phyloP scores from a whole-genome alignment of 2,888 invertebrate genomes.

The Oxystoma pomonae region DNA sequence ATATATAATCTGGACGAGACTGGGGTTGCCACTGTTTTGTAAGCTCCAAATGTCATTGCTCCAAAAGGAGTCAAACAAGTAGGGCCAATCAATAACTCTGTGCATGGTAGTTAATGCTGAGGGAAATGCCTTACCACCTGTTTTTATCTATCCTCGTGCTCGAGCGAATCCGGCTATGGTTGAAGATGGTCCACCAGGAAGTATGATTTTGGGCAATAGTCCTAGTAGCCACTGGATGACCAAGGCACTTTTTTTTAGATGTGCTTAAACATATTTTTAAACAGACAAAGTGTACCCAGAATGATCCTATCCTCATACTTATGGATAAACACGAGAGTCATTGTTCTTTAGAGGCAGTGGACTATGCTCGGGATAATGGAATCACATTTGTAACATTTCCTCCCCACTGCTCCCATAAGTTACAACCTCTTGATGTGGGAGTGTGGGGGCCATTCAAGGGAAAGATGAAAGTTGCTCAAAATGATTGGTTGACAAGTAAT shows the following conservation, averaged over 20 bases:
- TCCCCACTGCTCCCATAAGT: too few relatives aligned
- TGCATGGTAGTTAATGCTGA: neutral
- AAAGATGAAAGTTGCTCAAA: neutral
- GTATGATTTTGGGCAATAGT: neutral
- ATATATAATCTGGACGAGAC: neutral
- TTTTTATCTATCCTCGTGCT: neutral
- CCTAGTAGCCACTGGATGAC: neutral
- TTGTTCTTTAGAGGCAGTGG: neutral
- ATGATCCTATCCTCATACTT: too few relatives aligned
- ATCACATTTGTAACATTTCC: too few relatives aligned
- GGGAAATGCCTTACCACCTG: neutral
- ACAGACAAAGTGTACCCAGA: neutral
- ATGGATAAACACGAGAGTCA: neutral
- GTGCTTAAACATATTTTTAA: neutral
- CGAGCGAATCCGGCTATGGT: neutral
- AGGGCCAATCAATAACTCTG: slow-evolving; percentile 11
- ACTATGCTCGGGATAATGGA: too few relatives aligned
- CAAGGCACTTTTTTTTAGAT: neutral
- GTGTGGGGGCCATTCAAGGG: neutral
- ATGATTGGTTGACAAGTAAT: neutral
- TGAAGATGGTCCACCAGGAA: neutral
- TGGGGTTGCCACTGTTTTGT: neutral
- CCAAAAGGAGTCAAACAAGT: slow-evolving; percentile 13
- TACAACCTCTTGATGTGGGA: neutral
- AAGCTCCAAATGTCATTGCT: slow-evolving; percentile 14